Percentiles rank a stretch among this genome's conserved stretches.
These are phyloP conservation scores for Orgyia antiqua DNA, from an alignment of 2,888 invertebrate genomes.

Conservation along the genomic window DNA sequence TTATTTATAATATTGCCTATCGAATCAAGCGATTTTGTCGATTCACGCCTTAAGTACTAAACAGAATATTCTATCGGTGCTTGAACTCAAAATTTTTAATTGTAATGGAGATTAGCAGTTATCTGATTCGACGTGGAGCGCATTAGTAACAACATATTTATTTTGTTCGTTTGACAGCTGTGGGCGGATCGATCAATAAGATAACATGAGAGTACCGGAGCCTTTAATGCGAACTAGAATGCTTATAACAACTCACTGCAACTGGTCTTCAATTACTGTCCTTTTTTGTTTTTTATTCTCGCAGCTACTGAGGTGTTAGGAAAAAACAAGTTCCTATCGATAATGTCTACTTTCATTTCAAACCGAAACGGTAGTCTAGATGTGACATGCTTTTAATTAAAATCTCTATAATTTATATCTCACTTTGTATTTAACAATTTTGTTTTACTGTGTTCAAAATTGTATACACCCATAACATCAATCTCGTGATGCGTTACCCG, in stretches of 20 bases:
- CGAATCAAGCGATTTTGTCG: slow-evolving; percentile 26
- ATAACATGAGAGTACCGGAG: slow-evolving; percentile 46
- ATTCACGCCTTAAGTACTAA: slow-evolving; percentile 33
- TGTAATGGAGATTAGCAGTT: slow-evolving; percentile 72
- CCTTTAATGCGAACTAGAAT: slow-evolving; percentile 45
- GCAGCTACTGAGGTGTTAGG: slow-evolving; percentile 22
- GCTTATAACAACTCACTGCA: slow-evolving; percentile 41
- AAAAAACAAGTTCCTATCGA: slow-evolving; percentile 18
- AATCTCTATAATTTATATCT: no score
- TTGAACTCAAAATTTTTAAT: slow-evolving; percentile 67
- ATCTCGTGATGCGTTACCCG: no score
- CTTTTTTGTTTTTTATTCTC: slow-evolving; percentile 33
- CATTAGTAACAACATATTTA: slow-evolving; percentile 76
- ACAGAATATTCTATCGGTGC: slow-evolving; percentile 40
- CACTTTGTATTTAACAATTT: no score
- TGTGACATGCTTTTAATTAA: no score
- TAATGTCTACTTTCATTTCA: slow-evolving; percentile 7
- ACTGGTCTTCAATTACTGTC: slow-evolving; percentile 49
- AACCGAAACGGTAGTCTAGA: slow-evolving; percentile 7
- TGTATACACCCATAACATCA: no score
- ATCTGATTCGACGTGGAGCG: slow-evolving; percentile 66
- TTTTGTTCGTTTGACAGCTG: slow-evolving; percentile 73
- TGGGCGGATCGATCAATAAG: slow-evolving; percentile 63
- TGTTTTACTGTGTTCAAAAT: no score
- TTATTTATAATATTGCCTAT: slow-evolving; percentile 32